A percentile compares a stretch with the other conserved stretches of the same genome.
Evolutionary conservation across 2,797 vertebrate genomes (phyloP).

Genomic region (Okamejei kenojei): DNA sequence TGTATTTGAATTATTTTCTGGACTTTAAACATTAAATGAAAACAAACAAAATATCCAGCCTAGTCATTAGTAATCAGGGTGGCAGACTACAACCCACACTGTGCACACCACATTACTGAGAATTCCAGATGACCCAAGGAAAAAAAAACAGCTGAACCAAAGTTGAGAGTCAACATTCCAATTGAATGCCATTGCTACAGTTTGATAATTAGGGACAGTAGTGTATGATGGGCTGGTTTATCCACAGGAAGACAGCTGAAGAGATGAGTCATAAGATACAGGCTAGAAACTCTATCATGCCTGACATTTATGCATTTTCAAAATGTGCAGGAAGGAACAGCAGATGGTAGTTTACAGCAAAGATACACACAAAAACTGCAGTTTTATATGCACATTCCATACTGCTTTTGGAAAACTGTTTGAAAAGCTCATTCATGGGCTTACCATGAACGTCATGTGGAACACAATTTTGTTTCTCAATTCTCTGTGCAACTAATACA

Average conservation of each 20-base stretch:
- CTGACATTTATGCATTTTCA: too few relatives aligned
- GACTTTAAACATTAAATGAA: slow-evolving; percentile 43
- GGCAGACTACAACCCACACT: slow-evolving; percentile 67
- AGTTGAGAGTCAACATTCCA: slow-evolving; percentile 80
- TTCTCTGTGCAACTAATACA: too few relatives aligned
- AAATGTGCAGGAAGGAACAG: too few relatives aligned
- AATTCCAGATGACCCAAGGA: slow-evolving; percentile 74
- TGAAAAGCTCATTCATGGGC: too few relatives aligned
- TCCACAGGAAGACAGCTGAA: slow-evolving; percentile 72
- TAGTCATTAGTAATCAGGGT: slow-evolving; percentile 66
- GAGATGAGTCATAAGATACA: slow-evolving; percentile 77
- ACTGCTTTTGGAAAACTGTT: too few relatives aligned
- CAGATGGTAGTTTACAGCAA: too few relatives aligned
- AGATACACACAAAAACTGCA: too few relatives aligned
- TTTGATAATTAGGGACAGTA: slow-evolving; percentile 61
- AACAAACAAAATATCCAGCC: slow-evolving; percentile 43
- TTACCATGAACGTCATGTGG: too few relatives aligned
- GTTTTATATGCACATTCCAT: too few relatives aligned
- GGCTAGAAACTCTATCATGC: not conserved
- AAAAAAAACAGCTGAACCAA: slow-evolving; percentile 51
- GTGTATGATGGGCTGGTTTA: slow-evolving; percentile 70
- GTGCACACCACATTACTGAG: slow-evolving; percentile 78
- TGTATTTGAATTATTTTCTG: slow-evolving; percentile 22
- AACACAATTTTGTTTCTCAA: too few relatives aligned
- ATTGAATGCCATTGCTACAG: slow-evolving; percentile 76